Evolutionary conservation across 2,797 vertebrate species (phyloP), one percentile per base, ranked within the genome.

Genomic region (Gallirallus australis): DNA sequence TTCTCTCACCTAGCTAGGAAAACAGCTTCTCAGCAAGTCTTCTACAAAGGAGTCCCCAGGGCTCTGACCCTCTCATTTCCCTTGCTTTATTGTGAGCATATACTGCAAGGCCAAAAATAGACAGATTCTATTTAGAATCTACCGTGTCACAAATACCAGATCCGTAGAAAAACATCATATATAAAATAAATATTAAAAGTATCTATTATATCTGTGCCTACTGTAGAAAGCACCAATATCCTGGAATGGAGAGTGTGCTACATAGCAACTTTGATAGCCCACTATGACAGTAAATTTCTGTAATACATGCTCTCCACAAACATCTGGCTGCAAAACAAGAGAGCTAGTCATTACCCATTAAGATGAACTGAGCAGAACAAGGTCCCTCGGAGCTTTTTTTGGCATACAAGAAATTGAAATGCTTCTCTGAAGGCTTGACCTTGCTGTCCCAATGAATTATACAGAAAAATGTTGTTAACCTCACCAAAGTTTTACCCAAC

Each of bases 31-130:
- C 45, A 83, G 65, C 31, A 75, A 1, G 37, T 66, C 37, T 28
- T 24, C 24, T 42, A 13, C 24, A 35, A 30, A 60, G 52, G 25
- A 12, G 2, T 82, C 56, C 39, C 47, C 33, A 30, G 7, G 30
- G 60, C 25, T 70, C 60, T 56, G 30, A 24, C 30, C 40, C 31
- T 48, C 24, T 45, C 2, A 1, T 25, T 84, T 31, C 33, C 20
- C 48, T 82, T 14, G 0, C 47, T 54, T 17, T 45, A 1, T 8
- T 3, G 2, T 12, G 23, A 2, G 7, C 12, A 19, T 12, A 7
- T 18, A 68, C 69, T 71, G 20, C 31, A 75, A 54, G 17, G 27
- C 19, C 47, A 59, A 56, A 56, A 6, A 47, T 30, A 61, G 48
- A 37, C 4, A 5, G 2, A 2, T 4, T 76, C 27, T 24, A 0